Conservation (phyloP, 2,888 invertebrate genomes). For the Nymphalis urticae region DNA sequence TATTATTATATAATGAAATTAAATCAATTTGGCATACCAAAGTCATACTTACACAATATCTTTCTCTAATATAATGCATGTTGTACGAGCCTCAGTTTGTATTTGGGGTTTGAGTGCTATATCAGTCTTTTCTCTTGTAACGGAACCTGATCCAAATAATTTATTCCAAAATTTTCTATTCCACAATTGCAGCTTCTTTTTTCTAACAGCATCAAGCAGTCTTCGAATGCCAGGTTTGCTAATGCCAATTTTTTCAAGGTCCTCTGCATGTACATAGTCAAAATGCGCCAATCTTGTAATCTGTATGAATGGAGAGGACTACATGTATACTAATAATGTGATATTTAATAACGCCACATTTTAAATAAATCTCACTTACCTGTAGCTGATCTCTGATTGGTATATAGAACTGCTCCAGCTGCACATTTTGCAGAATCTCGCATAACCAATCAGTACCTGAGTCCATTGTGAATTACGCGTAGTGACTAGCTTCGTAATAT, state of each 20-base stretch:
- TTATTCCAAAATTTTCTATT: conserved; percentile 91
- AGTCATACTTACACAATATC: conserved; percentile 83
- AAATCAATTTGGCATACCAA: neutral
- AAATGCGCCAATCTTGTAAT: conserved; percentile 97
- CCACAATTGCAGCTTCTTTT: conserved; percentile 90
- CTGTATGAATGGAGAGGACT: conserved; percentile 69
- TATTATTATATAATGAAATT: neutral
- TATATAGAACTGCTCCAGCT: conserved; percentile 94
- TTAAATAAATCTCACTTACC: conserved; percentile 64
- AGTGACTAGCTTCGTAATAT: conserved; percentile 38
- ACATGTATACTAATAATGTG: neutral
- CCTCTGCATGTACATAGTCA: conserved; percentile 97
- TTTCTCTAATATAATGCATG: conserved; percentile 92
- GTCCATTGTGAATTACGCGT: conserved; percentile 58
- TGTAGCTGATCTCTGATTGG: conserved; percentile 95
- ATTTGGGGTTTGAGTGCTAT: conserved; percentile 67
- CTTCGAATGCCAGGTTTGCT: conserved; percentile 96
- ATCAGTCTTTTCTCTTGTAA: conserved; percentile 71
- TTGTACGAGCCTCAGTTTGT: conserved; percentile 74
- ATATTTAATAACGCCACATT: too few relatives aligned
- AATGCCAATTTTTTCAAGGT: conserved; percentile 96
- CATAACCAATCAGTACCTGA: conserved; percentile 89
- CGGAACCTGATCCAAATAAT: conserved; percentile 83
- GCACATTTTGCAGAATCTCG: conserved; percentile 93
- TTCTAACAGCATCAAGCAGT: conserved; percentile 94